Evolutionary conservation across 2,888 invertebrate species (phyloP), one percentile per base, ranked within the genome.

Genomic region (Drosophila peninsularis): DNA sequence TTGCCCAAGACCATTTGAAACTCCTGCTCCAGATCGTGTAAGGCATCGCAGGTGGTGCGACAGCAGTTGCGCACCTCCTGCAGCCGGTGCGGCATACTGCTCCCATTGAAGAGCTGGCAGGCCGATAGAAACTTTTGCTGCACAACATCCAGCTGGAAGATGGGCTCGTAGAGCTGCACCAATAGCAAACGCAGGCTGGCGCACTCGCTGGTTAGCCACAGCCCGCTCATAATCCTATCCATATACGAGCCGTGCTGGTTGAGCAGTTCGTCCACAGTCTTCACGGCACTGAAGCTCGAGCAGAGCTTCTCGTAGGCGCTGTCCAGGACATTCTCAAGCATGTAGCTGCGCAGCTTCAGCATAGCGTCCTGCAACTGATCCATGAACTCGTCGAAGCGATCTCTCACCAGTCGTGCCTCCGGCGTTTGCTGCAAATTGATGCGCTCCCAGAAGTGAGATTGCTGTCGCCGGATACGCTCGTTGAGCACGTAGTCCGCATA

Each of bases 401-500:
- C 11, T 0, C 32, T n/a, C 7, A 76, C 71, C 3, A 9, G n/a
- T 0, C 44, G 42, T 5, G 61, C 52, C 13, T 54, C 49, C 3
- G n/a, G 32, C 1, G 54, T 42, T 1, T 7, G 14, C 1, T 32
- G 32, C 0, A 56, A 11, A 2, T 45, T 34, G 2, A 56, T 34
- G 14, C 52, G 68, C 0, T 62, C 45, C 7, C 44, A 17, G 5
- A 69, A 62, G n/a, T 72, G 52, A 10, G 6, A 27, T 1, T 69
- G 64, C 6, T 71, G 62, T 1, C 58, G 66, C 2, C 27, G 4
- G 6, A 83, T 41, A 6, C 78, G 67, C 27, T 80, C 69, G 5
- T 39, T 36, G 14, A 86, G 65, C 24, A 81, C 68, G 37, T 80
- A 86, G 41, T 78, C 21, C 0, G 67, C 63, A 5, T 64, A 67